Percentiles rank a stretch among this genome's conserved stretches.
phyloP scores from a whole-genome alignment of 2,797 vertebrate genomes.

The Tadarida brasiliensis region DNA sequence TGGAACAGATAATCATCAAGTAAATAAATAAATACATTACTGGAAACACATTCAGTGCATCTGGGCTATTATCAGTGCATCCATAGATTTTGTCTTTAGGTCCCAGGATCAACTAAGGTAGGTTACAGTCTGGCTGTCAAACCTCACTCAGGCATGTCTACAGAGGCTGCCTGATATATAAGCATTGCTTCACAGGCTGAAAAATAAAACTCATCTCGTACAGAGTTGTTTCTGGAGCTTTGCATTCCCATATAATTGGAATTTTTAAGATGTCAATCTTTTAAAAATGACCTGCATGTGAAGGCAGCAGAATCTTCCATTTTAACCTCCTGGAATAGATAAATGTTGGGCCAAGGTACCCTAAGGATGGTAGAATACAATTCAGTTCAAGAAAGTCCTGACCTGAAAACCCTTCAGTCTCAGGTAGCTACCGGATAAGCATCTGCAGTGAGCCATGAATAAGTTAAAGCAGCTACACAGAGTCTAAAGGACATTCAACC shows the following conservation, averaged over 20 bases:
- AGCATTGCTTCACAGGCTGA: conserved; percentile 78
- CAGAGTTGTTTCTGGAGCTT: conserved; percentile 27
- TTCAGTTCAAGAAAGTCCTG: conserved; percentile 64
- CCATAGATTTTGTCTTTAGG: conserved; percentile 73
- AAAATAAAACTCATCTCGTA: conserved; percentile 79
- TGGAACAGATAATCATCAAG: conserved; percentile 35
- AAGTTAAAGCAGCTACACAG: conserved; percentile 68
- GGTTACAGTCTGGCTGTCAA: conserved; percentile 79
- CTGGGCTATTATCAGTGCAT: not conserved
- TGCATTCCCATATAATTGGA: not conserved
- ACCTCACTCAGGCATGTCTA: conserved; percentile 77
- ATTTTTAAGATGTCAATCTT: conserved; percentile 8
- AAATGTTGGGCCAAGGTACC: conserved; percentile 6
- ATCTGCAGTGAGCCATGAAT: conserved; percentile 77
- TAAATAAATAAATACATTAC: conserved; percentile 11
- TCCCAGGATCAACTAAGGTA: conserved; percentile 77
- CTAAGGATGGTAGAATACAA: conserved; percentile 39
- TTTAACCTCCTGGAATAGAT: conserved; percentile 60
- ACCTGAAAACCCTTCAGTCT: conserved; percentile 75
- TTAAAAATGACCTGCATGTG: not conserved
- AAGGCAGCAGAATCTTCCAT: conserved; percentile 3
- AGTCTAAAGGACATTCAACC: conserved; percentile 61
- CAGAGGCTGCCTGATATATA: conserved; percentile 74
- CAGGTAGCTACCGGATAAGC: conserved; percentile 69
- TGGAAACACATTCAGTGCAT: not conserved